Evolutionary conservation across 2,888 invertebrate genomes (phyloP), one percentile per base, ranked within the genome.

Genomic region (Loripinus fragilis): DNA sequence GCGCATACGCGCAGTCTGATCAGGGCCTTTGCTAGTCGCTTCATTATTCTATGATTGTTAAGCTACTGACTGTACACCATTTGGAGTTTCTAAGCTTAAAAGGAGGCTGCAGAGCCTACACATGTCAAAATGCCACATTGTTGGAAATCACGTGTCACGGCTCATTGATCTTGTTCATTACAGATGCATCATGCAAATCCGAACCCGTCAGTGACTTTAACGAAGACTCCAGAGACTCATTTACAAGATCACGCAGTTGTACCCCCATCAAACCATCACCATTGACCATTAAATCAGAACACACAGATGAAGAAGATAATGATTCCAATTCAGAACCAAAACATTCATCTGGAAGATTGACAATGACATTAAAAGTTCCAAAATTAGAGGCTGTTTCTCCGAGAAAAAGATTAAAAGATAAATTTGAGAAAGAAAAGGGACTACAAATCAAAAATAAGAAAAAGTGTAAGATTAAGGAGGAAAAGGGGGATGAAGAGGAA

Each of bases 391-490:
- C 42, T 15, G 74, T 77, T 45, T 80, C 78, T 38, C 80, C 81
- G 38, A 78, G 74, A 41, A 81, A 83, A 79, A 74, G 67, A 48
- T 66, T 81, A 23, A 78, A 81, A 68, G 79, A 80, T 71, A 78
- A 82, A 68, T 80, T 78, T 78, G 74, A 79, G 71, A 90, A 79
- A 70, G 80, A 81, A 66, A 83, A 83, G 66, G 79, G 78, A 12
- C 70, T 71, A 20, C 69, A 83, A 72, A 68, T 83, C 28, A 89
- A 60, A 91, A 91, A 35, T 89, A 89, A 71, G 52, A 87, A 33
- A 30, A 60, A 87, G 35, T 88, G 89, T 71, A 90, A 89, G 7
- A 88, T 90, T 3, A 90, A 92, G 76, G 88, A 86, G 10, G 76
- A 77, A 71, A 64, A 52, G 33, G 70, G 78, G 23, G 74, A 78